phyloP scores from a whole-genome alignment of 2,113 vertebrate species.

The Dolichallabes microphthalmus region DNA sequence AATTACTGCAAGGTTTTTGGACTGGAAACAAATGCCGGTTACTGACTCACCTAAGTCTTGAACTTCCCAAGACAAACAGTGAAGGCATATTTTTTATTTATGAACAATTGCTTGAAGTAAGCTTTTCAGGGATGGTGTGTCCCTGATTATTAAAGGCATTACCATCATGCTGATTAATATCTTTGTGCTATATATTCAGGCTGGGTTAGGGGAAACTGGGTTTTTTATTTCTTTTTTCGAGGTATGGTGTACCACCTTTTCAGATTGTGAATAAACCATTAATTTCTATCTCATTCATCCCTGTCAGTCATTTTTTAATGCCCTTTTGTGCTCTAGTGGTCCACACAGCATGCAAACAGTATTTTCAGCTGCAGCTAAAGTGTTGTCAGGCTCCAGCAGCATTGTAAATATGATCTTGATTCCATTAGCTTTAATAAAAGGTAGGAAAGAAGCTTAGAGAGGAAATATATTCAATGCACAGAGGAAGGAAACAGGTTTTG shows the following conservation, averaged over 20 bases:
- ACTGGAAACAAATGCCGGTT: background rate
- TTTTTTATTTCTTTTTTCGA: background rate
- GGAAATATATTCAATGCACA: background rate
- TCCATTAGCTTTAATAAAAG: slow-evolving; percentile 20
- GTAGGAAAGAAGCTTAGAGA: background rate
- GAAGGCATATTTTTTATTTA: background rate
- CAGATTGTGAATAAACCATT: background rate
- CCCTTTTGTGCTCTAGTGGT: background rate
- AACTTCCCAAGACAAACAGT: background rate
- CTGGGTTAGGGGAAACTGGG: background rate
- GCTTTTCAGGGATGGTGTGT: background rate
- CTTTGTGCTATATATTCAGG: background rate
- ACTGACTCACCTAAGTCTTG: background rate
- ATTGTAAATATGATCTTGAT: slow-evolving; percentile 20
- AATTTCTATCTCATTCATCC: background rate
- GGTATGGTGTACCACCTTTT: background rate
- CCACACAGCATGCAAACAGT: background rate
- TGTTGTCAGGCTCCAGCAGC: slow-evolving; percentile 11
- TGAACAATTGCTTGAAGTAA: background rate
- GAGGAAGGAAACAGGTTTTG: background rate
- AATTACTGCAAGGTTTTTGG: background rate
- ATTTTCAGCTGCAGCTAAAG: background rate
- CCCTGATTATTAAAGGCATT: background rate
- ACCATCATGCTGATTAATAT: too few relatives aligned
- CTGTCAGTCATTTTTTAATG: slow-evolving; percentile 1